These are phyloP conservation scores for Leucoma salicis DNA, from an alignment of 2,888 invertebrate species.

Conservation along the genomic window DNA sequence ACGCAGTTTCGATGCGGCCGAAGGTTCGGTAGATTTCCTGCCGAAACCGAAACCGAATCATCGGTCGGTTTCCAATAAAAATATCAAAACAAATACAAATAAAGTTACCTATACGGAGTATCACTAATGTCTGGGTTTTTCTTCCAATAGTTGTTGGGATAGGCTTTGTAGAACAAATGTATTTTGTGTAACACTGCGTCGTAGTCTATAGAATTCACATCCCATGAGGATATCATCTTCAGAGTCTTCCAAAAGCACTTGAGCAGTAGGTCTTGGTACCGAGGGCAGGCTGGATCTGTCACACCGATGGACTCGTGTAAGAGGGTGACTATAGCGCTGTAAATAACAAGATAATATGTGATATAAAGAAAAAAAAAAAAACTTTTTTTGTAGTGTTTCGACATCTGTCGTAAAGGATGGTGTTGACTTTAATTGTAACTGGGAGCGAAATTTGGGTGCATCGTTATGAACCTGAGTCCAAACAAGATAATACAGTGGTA, in stretches of 20 bases:
- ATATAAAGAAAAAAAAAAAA: too few relatives aligned
- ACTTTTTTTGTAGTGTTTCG: too few relatives aligned
- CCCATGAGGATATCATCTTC: constrained; percentile 92
- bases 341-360: constrained; percentile 36
- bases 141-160: constrained; percentile 94
- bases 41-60: too few relatives aligned
- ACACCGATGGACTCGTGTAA: constrained; percentile 92
- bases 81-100: neutral
- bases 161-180: constrained; percentile 93
- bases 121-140: constrained; percentile 87
- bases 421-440: too few relatives aligned
- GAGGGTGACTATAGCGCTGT: constrained; percentile 92
- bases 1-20: too few relatives aligned
- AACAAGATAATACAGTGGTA: too few relatives aligned
- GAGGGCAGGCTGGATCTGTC: constrained; percentile 81
- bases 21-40: too few relatives aligned
- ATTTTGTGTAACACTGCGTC: constrained; percentile 91
- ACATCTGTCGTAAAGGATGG: too few relatives aligned
- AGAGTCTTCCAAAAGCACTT: constrained; percentile 98
- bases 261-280: constrained; percentile 92
- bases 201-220: constrained; percentile 87
- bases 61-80: too few relatives aligned
- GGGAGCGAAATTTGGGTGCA: too few relatives aligned
- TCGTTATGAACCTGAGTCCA: too few relatives aligned
- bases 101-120: constrained; percentile 86